These are phyloP conservation scores for Perca flavescens DNA, from an alignment of 2,113 vertebrate species.

Conservation along the genomic window DNA sequence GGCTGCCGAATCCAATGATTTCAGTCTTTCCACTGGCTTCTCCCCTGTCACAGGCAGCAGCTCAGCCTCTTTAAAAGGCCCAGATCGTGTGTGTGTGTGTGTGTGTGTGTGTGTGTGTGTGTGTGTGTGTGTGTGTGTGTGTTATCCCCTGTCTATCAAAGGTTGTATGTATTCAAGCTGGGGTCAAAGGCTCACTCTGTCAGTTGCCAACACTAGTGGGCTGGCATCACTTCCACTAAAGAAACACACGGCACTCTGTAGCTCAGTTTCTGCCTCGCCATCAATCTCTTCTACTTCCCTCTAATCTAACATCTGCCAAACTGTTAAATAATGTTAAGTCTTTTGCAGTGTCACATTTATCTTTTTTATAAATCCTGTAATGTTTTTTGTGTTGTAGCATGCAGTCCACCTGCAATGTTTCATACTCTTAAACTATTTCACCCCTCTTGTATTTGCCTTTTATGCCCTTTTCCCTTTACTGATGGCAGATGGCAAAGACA, in stretches of 20 bases:
- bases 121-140: no score
- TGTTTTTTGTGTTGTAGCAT: background rate
- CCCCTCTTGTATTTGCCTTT: background rate
- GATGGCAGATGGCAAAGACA: conserved; percentile 45
- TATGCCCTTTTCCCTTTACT: background rate
- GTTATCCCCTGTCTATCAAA: conserved; percentile 33
- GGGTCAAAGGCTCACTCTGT: conserved; percentile 37
- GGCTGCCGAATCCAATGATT: conserved; percentile 61
- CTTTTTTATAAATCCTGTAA: background rate
- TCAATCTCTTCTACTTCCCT: background rate
- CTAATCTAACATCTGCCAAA: conserved; percentile 10
- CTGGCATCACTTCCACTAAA: conserved; percentile 34
- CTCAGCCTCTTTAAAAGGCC: conserved; percentile 66
- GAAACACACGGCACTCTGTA: background rate
- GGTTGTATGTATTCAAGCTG: conserved; percentile 41
- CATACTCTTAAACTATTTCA: background rate
- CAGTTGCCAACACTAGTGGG: conserved; percentile 26
- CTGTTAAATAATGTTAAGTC: conserved; percentile 2
- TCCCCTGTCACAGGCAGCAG: conserved; percentile 60
- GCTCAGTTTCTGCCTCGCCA: background rate
- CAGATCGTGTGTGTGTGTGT: conserved; percentile 9
- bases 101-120: no score
- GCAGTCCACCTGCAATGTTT: background rate
- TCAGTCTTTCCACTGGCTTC: conserved; percentile 74
- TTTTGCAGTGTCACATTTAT: conserved; percentile 17